These are phyloP conservation scores for Cnemophilus loriae DNA, from an alignment of 2,113 vertebrate species.

Conservation along the genomic window DNA sequence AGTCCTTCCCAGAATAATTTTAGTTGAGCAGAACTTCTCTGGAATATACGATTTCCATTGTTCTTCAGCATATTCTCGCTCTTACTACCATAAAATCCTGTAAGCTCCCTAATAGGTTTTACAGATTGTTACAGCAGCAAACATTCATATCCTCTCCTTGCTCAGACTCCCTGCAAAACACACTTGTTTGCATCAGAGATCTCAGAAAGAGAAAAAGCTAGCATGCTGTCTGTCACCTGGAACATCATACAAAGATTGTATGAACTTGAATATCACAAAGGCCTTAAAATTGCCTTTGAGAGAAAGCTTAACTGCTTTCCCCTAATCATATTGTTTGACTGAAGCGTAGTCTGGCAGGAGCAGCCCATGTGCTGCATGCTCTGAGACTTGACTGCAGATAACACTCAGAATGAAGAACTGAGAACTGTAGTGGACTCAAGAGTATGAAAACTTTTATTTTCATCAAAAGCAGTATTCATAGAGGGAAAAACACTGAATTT, in stretches of 20 bases:
- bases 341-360: background rate
- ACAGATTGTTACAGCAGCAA: background rate
- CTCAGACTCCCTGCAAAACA: background rate
- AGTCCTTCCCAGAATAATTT: background rate
- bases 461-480: background rate
- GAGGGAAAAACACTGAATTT: background rate
- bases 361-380: background rate
- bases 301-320: background rate
- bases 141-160: background rate
- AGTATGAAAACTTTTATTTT: background rate
- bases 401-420: background rate
- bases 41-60: background rate
- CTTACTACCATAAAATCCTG: background rate
- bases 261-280: background rate
- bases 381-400: background rate
- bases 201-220: background rate
- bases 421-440: background rate
- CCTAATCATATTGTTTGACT: background rate
- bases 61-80: background rate
- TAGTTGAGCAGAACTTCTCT: background rate
- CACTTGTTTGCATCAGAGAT: background rate
- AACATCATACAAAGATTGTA: background rate
- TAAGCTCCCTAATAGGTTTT: background rate
- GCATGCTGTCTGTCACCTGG: background rate
- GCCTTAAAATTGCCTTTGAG: background rate